Evolutionary conservation across 2,113 vertebrate species (phyloP), one percentile per base, ranked within the genome.

Genomic region (Perca flavescens): DNA sequence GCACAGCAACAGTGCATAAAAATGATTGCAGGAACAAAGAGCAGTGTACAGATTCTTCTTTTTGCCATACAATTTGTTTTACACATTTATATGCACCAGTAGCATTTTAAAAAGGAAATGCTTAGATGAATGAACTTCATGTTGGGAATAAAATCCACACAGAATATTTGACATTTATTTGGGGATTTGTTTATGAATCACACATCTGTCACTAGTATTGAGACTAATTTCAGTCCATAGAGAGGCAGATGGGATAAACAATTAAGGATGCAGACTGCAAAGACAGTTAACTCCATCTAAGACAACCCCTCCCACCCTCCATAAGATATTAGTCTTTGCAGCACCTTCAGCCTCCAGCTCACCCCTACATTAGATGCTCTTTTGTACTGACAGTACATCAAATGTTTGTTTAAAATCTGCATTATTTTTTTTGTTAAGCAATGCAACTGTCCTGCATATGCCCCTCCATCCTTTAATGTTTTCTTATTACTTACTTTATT

Each of bases 221-320:
- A 73, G 40, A 73, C 56, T 47, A 10, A 57, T 46, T n/a, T 57
- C 16, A 14, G 52, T 21, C 6, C 36, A 19, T 14, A 7, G 34
- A 65, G 34, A 65, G 52, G 63, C 13, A 47, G 40, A 4, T 22
- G n/a, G 36, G 52, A 47, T 66, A n/a, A 76, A 56, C n/a, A 64
- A 19, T 19, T 11, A 7, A n/a, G 16, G 52, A 28, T 53, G 28
- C n/a, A 31, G 28, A n/a, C 5, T 19, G 25, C 56, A 60, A 14
- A 28, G 53, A 57, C n/a, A 57, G 57, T 71, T 21, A 46, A 71
- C 34, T 43, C 40, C 40, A 7, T 43, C 40, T 64, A 43, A 49
- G 14, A 22, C 3, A 31, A 19, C 22, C 31, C 56, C 17, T n/a
- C 46, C 54, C 40, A 50, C 25, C 19, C 9, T 58, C 22, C 10